Percentiles rank a stretch among this genome's conserved stretches.
phyloP scores from a whole-genome alignment of 2,888 invertebrate genomes.

The Lasioglossum villosulum region DNA sequence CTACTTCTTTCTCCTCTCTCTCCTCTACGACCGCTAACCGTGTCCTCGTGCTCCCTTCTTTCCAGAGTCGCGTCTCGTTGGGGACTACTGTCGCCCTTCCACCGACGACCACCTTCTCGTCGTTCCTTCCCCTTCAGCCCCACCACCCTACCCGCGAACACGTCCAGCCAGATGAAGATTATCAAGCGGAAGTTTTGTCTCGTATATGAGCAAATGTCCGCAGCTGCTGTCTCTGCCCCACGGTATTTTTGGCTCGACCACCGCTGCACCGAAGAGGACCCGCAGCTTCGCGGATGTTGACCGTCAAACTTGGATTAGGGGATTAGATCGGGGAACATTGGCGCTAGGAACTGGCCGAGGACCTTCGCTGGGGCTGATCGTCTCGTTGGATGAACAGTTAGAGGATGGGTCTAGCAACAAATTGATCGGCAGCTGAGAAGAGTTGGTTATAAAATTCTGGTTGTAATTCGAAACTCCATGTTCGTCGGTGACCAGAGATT shows the following conservation, averaged over 20 bases:
- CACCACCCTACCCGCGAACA: background rate
- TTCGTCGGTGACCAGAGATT: constrained; percentile 61
- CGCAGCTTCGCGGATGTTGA: background rate
- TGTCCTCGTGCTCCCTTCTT: constrained; percentile 27
- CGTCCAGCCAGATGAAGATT: constrained; percentile 61
- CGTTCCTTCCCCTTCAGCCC: constrained; percentile 51
- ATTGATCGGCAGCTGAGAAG: too few species aligned
- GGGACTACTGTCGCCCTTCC: constrained; percentile 44
- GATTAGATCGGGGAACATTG: background rate
- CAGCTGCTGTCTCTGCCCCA: constrained; percentile 55
- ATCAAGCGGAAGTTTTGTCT: constrained; percentile 65
- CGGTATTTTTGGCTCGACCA: constrained; percentile 62
- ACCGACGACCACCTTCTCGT: background rate
- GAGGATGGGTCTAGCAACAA: too few species aligned
- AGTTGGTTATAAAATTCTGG: too few species aligned
- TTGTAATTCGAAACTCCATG: constrained; percentile 34
- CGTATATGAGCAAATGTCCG: constrained; percentile 62
- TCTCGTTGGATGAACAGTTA: background rate
- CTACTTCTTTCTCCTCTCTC: constrained; percentile 42
- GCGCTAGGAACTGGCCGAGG: background rate
- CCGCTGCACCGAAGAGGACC: constrained; percentile 5
- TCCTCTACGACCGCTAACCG: background rate
- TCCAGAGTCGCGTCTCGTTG: constrained; percentile 27
- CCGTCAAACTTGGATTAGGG: background rate
- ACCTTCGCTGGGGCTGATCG: background rate